These are phyloP conservation scores for Coelogynopora nodosa DNA, from an alignment of 2,888 invertebrate genomes.

Conservation along the genomic window DNA sequence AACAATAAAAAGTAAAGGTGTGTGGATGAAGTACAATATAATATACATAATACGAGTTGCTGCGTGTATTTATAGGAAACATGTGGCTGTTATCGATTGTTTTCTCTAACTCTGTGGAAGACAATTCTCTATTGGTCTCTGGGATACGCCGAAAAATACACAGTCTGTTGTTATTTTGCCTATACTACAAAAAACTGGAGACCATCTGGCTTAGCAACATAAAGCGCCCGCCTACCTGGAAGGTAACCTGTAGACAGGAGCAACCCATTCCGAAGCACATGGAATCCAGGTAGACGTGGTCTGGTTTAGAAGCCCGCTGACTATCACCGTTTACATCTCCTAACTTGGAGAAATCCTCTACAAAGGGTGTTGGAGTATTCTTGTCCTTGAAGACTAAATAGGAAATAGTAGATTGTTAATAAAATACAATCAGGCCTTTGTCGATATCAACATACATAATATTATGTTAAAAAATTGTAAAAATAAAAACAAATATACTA, in stretches of 20 bases:
- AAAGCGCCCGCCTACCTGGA: constrained; percentile 48
- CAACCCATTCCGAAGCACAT: constrained; percentile 99
- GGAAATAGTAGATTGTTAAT: not conserved
- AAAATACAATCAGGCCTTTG: not conserved
- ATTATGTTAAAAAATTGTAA: not conserved
- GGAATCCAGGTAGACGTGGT: constrained; percentile 94
- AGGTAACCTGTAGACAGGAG: constrained; percentile 85
- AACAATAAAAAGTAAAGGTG: too few species aligned
- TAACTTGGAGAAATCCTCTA: constrained; percentile 66
- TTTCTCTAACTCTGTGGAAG: too few species aligned
- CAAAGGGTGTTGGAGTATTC: constrained; percentile 71
- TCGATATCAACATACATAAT: not conserved
- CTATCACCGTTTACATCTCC: constrained; percentile 67
- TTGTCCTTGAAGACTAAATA: constrained; percentile 84
- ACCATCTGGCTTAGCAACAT: not conserved
- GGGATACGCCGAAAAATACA: too few species aligned
- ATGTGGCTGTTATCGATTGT: too few species aligned
- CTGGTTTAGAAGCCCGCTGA: constrained; percentile 71
- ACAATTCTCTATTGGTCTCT: too few species aligned
- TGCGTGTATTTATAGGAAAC: too few species aligned
- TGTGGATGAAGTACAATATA: too few species aligned
- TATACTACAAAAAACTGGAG: too few species aligned
- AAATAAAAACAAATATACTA: not conserved
- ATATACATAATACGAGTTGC: too few species aligned
- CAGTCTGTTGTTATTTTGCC: too few species aligned